Conservation (phyloP, 1,140 invertebrate species). For the Brachionus rubens region DNA sequence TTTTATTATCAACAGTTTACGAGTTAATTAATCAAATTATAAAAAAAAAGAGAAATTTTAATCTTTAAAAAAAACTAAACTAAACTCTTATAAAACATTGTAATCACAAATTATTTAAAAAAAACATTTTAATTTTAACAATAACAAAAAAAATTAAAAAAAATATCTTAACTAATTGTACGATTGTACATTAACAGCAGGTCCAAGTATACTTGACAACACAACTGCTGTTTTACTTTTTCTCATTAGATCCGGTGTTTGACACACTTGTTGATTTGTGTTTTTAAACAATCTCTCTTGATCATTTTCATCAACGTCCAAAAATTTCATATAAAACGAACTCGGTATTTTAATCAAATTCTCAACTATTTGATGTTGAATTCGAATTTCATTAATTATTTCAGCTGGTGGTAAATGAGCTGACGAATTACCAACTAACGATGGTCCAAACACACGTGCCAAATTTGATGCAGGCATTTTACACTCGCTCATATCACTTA, state of each 20-base stretch:
- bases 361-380: constrained; percentile 42
- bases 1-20: no score
- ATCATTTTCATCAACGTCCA: constrained; percentile 25
- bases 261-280: background rate
- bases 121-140: background rate
- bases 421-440: constrained; percentile 44
- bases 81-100: no score
- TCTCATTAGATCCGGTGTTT: constrained; percentile 29
- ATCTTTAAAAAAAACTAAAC: no score
- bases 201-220: constrained; percentile 42
- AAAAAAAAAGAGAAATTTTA: no score
- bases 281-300: constrained; percentile 28
- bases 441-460: constrained; percentile 23
- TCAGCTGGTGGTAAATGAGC: constrained; percentile 14
- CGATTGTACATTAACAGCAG: constrained; percentile 40
- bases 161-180: background rate
- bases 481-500: constrained; percentile 29
- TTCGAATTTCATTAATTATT: constrained; percentile 42
- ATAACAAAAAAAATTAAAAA: background rate
- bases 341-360: constrained; percentile 41
- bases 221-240: constrained; percentile 45
- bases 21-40: no score
- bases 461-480: constrained; percentile 41
- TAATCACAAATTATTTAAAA: background rate
- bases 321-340: constrained; percentile 31